Evolutionary conservation across 2,888 invertebrate species (phyloP), one percentile per base, ranked within the genome.

Genomic region (Phyllotreta cruciferae): DNA sequence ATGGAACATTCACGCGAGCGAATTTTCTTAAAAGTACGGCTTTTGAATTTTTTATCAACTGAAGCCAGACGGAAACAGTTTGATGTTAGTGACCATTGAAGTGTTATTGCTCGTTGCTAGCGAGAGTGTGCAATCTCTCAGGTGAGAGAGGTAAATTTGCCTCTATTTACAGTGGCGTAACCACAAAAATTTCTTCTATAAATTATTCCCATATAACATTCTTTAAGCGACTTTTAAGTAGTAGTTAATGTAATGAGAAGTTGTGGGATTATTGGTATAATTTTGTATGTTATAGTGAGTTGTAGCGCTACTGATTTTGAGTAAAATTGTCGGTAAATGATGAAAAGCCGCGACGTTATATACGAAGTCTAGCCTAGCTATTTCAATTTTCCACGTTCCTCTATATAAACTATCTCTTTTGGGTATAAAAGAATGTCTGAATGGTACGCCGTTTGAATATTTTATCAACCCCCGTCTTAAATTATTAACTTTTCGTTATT

Each of bases 51-150:
- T 60, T 60, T 60, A 60, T 60, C 13, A 38, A 8, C 7, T 37
- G 11, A 52, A 44, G 44, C 36, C 60, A 60, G 60, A 60, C 60
- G 60, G 60, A 52, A 60, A 60, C 41, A 42, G 52, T 60, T 60
- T 60, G 60, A 60, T 60, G 60, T 60, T 60, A 60, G 42, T 60
- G 60, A 60, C 60, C 60, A 60, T 60, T 52, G 52, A 52, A 52
- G 60, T 52, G 60, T 53, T 60, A 60, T 60, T 60, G 53, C 60
- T 13, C 60, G 34, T 52, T 14, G 37, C 52, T 53, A 52, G 52
- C 52, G 41, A 60, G 58, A 58, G 60, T 60, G 37, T 60, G 60
- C 52, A 60, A 60, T 60, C 60, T 53, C 44, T 52, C 52, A 50
- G 52, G 58, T 60, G 52, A 52, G 58, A 60, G 52, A 24, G 24